Evolutionary conservation across 2,113 vertebrate species (phyloP).

Genomic region (Scartelaos histophorus): DNA sequence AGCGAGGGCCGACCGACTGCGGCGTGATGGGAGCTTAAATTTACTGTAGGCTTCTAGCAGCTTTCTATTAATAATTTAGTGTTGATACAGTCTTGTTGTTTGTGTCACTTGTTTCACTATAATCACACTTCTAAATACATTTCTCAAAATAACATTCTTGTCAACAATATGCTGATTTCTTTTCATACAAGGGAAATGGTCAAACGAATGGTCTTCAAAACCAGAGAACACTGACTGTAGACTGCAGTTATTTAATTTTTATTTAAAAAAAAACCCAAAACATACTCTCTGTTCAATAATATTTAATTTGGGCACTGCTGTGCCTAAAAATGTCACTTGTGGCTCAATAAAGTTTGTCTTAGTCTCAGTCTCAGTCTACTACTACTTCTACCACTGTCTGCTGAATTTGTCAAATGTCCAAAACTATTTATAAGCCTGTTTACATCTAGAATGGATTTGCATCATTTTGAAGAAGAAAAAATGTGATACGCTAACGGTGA

Average conservation of each 20-base stretch:
- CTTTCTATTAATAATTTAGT: conserved; percentile 51
- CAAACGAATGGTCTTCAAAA: not conserved
- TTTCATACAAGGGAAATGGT: conserved; percentile 10
- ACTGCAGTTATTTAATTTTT: not conserved
- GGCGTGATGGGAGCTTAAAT: conserved; percentile 50
- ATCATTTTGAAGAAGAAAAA: not conserved
- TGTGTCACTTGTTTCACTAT: conserved; percentile 18
- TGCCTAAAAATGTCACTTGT: too few relatives aligned
- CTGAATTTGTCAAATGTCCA: too few relatives aligned
- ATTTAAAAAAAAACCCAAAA: too few relatives aligned
- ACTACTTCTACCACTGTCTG: too few relatives aligned
- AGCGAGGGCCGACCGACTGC: conserved; percentile 42
- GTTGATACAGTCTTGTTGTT: conserved; percentile 44
- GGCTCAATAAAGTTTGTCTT: too few relatives aligned
- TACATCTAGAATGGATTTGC: not conserved
- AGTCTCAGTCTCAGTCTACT: too few relatives aligned
- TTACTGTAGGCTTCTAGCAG: conserved; percentile 36
- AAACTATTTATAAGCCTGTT: too few relatives aligned
- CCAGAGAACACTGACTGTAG: not conserved
- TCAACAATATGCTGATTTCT: conserved; percentile 57
- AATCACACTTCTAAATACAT: conserved; percentile 17
- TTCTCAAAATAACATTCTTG: conserved; percentile 10
- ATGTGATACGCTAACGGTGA: not conserved
- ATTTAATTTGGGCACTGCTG: too few relatives aligned
- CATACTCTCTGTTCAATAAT: too few relatives aligned